Evolutionary conservation across 2,888 invertebrate species (phyloP).

Genomic region (Melangyna quadrimaculata): DNA sequence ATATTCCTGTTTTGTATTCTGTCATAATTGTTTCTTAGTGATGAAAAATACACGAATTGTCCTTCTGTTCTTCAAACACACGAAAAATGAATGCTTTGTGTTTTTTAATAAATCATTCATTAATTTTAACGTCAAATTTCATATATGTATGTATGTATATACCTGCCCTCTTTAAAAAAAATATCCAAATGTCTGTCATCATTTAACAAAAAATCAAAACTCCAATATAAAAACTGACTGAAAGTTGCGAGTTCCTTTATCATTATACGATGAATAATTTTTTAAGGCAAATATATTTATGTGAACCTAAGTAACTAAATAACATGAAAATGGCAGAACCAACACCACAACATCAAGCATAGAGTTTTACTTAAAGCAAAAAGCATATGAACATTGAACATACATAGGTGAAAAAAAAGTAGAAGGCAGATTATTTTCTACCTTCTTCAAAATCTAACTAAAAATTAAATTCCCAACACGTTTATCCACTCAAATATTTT

Average conservation of each 20-base stretch:
- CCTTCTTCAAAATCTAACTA: constrained; percentile 40
- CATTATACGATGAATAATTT: constrained; percentile 45
- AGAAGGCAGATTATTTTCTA: constrained; percentile 5
- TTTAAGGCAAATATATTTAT: constrained; percentile 16
- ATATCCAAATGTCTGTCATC: background rate
- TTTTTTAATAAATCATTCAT: no score
- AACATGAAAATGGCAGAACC: background rate
- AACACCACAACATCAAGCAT: background rate
- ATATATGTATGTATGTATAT: no score
- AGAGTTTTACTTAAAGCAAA: background rate
- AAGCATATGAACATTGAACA: background rate
- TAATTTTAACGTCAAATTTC: background rate
- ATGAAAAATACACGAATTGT: no score
- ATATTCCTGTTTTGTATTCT: no score
- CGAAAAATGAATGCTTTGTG: no score
- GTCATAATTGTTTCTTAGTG: no score
- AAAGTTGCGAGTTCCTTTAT: background rate
- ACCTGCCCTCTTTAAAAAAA: no score
- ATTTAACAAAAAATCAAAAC: background rate
- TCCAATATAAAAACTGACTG: background rate
- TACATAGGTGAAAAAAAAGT: background rate
- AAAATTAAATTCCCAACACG: constrained; percentile 67
- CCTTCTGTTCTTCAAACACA: no score
- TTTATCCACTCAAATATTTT: constrained; percentile 71
- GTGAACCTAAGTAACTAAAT: constrained; percentile 22